Evolutionary conservation across 2,888 invertebrate genomes (phyloP).

Genomic region (Danaus chrysippus): DNA sequence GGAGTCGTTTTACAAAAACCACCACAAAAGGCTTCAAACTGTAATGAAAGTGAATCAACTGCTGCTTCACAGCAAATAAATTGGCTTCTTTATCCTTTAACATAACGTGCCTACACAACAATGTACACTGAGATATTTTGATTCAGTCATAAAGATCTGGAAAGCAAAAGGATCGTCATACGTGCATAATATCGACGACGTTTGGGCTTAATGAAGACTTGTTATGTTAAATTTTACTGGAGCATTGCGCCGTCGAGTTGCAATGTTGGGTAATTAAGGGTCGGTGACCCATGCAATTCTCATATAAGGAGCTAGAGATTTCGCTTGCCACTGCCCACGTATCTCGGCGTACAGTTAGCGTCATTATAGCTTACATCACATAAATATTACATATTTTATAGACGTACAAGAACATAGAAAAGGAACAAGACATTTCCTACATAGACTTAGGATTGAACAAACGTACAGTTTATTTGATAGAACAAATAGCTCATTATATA

Average conservation of each 20-base stretch:
- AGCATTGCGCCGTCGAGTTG: slow-evolving; percentile 71
- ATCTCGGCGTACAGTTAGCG: slow-evolving; percentile 8
- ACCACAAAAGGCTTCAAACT: slow-evolving; percentile 55
- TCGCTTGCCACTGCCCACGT: slow-evolving; percentile 14
- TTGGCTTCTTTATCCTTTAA: slow-evolving; percentile 21
- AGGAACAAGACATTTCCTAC: neutral
- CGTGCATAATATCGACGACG: slow-evolving; percentile 36
- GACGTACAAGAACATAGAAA: slow-evolving; percentile 1
- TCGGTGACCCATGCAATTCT: slow-evolving; percentile 58
- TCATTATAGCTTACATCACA: slow-evolving; percentile 8
- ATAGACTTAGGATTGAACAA: too few relatives aligned
- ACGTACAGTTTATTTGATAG: too few relatives aligned
- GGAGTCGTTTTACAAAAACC: slow-evolving; percentile 50
- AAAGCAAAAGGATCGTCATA: slow-evolving; percentile 24
- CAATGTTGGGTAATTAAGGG: slow-evolving; percentile 71
- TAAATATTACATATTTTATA: slow-evolving; percentile 2
- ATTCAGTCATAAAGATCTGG: neutral
- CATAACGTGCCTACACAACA: neutral
- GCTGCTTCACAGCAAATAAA: slow-evolving; percentile 50
- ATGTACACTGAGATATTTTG: neutral
- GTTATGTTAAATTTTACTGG: slow-evolving; percentile 76
- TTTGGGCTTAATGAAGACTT: slow-evolving; percentile 69
- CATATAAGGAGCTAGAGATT: slow-evolving; percentile 58
- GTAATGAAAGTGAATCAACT: slow-evolving; percentile 51
- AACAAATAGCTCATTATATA: neutral